Conservation (phyloP, 2,113 vertebrate genomes). For the Tylochromis polylepis region DNA sequence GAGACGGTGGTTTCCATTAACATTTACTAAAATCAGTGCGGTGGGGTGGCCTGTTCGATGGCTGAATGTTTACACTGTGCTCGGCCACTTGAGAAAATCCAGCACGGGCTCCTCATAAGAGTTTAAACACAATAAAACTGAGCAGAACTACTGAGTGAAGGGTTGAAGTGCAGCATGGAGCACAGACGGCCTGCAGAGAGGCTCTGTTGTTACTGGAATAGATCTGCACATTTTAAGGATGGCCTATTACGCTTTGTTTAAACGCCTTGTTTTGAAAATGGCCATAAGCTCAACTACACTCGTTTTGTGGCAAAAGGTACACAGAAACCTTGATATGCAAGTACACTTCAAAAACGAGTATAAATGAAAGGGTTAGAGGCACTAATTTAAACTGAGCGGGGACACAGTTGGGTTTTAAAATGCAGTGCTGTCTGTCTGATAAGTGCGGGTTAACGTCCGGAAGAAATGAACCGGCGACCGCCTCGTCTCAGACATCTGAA, state of each 20-base stretch:
- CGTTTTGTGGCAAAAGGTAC: neutral
- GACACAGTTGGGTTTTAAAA: neutral
- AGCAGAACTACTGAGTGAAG: neutral
- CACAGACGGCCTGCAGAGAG: rapidly evolving
- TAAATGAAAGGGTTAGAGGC: neutral
- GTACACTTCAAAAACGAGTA: neutral
- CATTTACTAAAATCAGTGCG: rapidly evolving
- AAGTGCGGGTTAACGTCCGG: neutral
- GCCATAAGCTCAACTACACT: neutral
- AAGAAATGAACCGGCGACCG: rapidly evolving
- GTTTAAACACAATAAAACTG: neutral
- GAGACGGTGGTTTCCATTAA: neutral
- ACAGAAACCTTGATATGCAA: rapidly evolving
- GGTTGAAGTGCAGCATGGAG: neutral
- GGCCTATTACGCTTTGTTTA: rapidly evolving
- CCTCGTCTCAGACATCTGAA: rapidly evolving
- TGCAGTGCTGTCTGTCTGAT: neutral
- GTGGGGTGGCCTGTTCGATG: neutral
- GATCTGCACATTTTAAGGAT: neutral
- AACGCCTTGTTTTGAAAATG: neutral
- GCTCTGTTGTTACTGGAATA: rapidly evolving
- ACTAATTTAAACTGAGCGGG: rapidly evolving
- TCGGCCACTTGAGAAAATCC: neutral
- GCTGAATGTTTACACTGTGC: neutral
- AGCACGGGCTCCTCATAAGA: neutral